Evolutionary conservation across 2,797 vertebrate genomes (phyloP).

Genomic region (Acanthurus lineatus): DNA sequence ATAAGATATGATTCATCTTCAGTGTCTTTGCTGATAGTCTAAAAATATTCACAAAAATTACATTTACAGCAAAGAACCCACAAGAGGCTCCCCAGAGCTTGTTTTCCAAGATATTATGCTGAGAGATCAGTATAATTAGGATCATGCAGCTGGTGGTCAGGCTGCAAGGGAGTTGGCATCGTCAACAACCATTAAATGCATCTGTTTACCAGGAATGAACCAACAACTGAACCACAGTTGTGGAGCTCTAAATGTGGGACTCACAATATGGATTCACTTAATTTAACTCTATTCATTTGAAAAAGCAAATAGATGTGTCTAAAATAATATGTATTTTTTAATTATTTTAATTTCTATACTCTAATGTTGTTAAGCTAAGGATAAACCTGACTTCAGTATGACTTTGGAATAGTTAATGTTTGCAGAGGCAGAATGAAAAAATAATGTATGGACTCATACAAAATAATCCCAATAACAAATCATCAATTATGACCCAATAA

Average conservation of each 20-base stretch:
- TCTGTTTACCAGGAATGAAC: slow-evolving; percentile 25
- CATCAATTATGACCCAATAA: no score
- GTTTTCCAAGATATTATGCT: slow-evolving; percentile 39
- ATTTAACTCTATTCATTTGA: background rate
- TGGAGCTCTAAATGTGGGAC: slow-evolving; percentile 6
- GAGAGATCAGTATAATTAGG: slow-evolving; percentile 30
- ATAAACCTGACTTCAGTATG: no score
- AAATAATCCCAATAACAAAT: no score
- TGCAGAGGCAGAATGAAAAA: no score
- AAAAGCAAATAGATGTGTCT: background rate
- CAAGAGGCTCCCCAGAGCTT: slow-evolving; percentile 14
- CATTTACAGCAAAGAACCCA: slow-evolving; percentile 2
- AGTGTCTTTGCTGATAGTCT: background rate
- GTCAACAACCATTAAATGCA: slow-evolving; percentile 23
- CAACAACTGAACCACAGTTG: slow-evolving; percentile 45
- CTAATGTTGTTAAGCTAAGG: no score
- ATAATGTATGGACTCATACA: no score
- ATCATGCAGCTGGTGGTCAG: slow-evolving; percentile 52
- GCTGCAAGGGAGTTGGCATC: slow-evolving; percentile 39
- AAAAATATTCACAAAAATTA: slow-evolving; percentile 12
- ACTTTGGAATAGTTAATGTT: no score
- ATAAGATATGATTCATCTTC: background rate
- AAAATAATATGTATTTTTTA: no score
- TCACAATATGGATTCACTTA: background rate
- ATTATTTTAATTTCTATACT: no score